A percentile compares a stretch with the other conserved stretches of the same genome.
Evolutionary conservation across 92 coral and sea anemone species (phyloP).

Genomic region (Paramuricea clavata): DNA sequence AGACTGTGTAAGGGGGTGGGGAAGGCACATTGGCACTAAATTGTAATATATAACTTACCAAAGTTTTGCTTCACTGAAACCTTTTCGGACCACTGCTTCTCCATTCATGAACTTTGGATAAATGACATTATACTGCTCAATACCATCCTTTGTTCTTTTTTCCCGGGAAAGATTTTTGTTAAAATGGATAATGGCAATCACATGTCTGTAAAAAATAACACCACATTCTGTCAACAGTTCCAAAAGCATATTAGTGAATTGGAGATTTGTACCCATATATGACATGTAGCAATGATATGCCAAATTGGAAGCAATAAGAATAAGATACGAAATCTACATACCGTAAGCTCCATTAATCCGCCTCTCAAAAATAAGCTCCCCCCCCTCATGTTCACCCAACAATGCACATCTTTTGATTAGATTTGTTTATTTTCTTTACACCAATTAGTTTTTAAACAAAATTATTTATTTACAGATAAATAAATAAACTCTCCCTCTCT

Average conservation of each 20-base stretch:
- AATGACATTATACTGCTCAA: background rate
- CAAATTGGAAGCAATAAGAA: constrained; percentile 14
- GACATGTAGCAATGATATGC: background rate
- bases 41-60: background rate
- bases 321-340: background rate
- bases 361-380: too few relatives aligned
- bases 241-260: too few relatives aligned
- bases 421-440: too few relatives aligned
- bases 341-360: too few relatives aligned
- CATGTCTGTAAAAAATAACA: constrained; percentile 15
- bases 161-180: constrained; percentile 12
- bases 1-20: constrained; percentile 8
- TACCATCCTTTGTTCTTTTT: constrained; percentile 17
- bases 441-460: too few relatives aligned
- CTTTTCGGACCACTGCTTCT: constrained; percentile 18
- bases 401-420: too few relatives aligned
- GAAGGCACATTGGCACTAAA: background rate
- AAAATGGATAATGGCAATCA: constrained; percentile 3
- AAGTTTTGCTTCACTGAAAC: constrained; percentile 31
- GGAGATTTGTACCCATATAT: constrained; percentile 1
- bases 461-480: too few relatives aligned
- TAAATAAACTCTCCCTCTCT: too few relatives aligned
- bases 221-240: constrained; percentile 27
- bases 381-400: too few relatives aligned
- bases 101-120: constrained; percentile 25